Base-by-base conservation (phyloP, 2,888 invertebrate species). In the Microdon myrmicae region DNA sequence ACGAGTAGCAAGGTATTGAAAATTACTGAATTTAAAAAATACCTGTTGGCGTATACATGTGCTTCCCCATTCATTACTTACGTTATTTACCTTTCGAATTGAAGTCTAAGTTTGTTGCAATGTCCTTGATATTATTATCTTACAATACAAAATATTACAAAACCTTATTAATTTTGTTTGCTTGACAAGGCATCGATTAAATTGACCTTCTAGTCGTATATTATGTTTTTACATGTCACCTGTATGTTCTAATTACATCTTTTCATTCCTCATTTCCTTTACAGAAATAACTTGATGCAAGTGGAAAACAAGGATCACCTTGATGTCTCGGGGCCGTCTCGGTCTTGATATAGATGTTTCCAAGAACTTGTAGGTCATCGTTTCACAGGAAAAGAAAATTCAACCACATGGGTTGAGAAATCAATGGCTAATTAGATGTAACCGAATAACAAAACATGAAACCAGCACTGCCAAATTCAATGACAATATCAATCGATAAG, bases 401-500 rank as follows among this genome's bases (percentile, higher is more conserved):
- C 29, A 47, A 53, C 29, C 64, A 53, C 58, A 64, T 53, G 53
- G 58, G 47, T 47, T 60, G 47, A 60, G 29, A 43, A 20, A 44
- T 35, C 17, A 37, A 35, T 9, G 10, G 16, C 4, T 20, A 49
- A 34, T 37, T 43, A 23, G 10, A 44, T 45, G 45, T 32, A 51
- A 55, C 43, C 22, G 47, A 54, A 28, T 29, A 56, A 8, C 26
- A 56, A 56, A 54, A 55, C 14, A 58, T 58, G 64, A 58, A 64
- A 58, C 58, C 47, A 53, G 53, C 58, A 64, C 64, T 64, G 64
- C 64, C 64, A 64, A 64, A 64, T 43, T 58, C 58, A 58, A 64
- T 64, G 64, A 64, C 64, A 64, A 64, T 64, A 64, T 58, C 64
- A 64, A 64, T 47, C 64, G 64, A 64, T 58, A 64, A 64, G 64